Percentiles rank a stretch among this genome's conserved stretches.
phyloP scores from a whole-genome alignment of 2,888 invertebrate genomes.

The Griposia aprilina region DNA sequence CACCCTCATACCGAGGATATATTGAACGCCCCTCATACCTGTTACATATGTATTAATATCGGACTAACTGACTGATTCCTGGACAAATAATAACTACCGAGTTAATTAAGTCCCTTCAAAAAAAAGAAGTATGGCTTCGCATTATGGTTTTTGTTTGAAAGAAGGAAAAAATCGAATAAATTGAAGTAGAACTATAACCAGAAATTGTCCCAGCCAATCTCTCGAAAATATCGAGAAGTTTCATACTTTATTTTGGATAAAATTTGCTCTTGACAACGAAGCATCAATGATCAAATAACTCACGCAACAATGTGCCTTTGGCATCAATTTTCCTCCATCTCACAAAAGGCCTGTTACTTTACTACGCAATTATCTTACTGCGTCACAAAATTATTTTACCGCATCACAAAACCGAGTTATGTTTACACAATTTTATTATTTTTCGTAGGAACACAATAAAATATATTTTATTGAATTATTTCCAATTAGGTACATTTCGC shows the following conservation, averaged over 20 bases:
- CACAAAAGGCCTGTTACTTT: background rate
- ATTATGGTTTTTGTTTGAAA: background rate
- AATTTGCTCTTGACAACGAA: background rate
- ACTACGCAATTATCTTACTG: background rate
- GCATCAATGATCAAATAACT: background rate
- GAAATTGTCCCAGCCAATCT: background rate
- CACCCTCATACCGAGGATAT: too few relatives aligned
- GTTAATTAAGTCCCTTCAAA: background rate
- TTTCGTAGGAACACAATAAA: slow-evolving; percentile 9
- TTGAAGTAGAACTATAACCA: background rate
- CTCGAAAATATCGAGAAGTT: too few relatives aligned
- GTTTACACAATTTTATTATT: background rate
- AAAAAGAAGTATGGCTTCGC: background rate
- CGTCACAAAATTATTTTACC: background rate
- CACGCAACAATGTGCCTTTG: background rate
- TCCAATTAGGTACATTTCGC: slow-evolving; percentile 29
- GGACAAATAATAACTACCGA: background rate
- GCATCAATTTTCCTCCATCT: background rate
- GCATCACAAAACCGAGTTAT: background rate
- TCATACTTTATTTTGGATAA: background rate
- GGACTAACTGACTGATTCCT: background rate
- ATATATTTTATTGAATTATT: slow-evolving; percentile 8
- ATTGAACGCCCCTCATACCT: too few relatives aligned
- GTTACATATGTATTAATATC: background rate
- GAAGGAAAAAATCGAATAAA: background rate